phyloP scores from a whole-genome alignment of 2,797 vertebrate genomes.

The Pseudopleuronectes americanus region DNA sequence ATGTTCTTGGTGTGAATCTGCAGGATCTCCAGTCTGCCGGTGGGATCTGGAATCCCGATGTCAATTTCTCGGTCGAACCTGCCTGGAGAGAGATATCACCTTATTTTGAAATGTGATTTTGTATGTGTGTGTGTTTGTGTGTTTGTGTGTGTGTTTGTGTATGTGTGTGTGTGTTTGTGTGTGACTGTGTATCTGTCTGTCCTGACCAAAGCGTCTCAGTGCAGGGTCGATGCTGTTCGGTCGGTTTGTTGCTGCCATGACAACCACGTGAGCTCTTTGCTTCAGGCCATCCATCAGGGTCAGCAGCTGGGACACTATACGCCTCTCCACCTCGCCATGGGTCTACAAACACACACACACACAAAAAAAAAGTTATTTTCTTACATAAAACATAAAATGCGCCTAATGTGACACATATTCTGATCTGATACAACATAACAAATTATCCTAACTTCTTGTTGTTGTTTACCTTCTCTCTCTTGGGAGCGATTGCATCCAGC shows the following conservation, averaged over 20 bases:
- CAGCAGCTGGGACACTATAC: conserved; percentile 95
- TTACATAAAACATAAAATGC: not conserved
- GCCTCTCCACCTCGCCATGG: conserved; percentile 94
- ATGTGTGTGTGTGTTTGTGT: not conserved
- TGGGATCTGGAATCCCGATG: conserved; percentile 95
- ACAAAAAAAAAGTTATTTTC: not conserved
- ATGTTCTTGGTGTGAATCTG: conserved; percentile 99
- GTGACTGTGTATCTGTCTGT: not conserved
- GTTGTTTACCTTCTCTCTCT: conserved; percentile 93
- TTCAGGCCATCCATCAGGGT: conserved; percentile 97
- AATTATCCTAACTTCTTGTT: not conserved
- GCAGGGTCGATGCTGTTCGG: conserved; percentile 96
- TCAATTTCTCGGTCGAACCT: conserved; percentile 98
- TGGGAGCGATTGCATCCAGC: conserved; percentile 95
- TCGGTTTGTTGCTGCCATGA: conserved; percentile 98
- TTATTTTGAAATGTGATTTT: not conserved
- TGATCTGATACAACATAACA: not conserved
- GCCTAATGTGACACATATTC: no score
- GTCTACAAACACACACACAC: conserved; percentile 80
- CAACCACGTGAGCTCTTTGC: conserved; percentile 94
- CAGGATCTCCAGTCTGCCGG: conserved; percentile 94
- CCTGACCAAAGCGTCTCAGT: conserved; percentile 92
- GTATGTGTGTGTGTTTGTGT: not conserved
- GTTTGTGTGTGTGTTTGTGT: conserved; percentile 3
- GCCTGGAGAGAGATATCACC: conserved; percentile 76